phyloP scores from a whole-genome alignment of 2,113 vertebrate species.

The Gorsachius goisagi region DNA sequence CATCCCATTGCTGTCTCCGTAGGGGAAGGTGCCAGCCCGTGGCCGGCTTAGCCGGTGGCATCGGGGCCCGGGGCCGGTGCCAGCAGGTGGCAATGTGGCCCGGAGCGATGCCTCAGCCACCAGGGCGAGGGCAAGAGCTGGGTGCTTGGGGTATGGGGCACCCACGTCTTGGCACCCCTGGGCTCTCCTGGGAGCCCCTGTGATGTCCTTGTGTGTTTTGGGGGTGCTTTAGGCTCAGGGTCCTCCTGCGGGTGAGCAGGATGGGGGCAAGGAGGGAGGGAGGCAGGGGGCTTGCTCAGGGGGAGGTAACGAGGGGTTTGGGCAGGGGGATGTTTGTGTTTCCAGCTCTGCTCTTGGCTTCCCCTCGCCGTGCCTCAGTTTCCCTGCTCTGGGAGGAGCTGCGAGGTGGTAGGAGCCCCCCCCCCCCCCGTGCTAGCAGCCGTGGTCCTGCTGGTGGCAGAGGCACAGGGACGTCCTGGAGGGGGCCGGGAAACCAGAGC shows the following conservation, averaged over 20 bases:
- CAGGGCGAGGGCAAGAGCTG: neutral
- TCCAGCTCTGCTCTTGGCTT: neutral
- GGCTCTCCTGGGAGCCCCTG: rapidly evolving
- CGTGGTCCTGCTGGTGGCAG: neutral
- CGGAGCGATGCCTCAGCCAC: neutral
- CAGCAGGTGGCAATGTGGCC: constrained; percentile 45
- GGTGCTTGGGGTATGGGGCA: rapidly evolving
- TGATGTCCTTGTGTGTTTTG: neutral
- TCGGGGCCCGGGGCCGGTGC: neutral
- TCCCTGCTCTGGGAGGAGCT: neutral
- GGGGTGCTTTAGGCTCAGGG: neutral
- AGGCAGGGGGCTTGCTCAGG: neutral
- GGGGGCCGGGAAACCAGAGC: neutral
- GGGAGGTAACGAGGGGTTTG: rapidly evolving
- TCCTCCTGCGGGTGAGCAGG: neutral
- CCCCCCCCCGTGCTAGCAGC: rapidly evolving
- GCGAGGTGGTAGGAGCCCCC: too few species aligned
- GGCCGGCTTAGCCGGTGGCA: too few species aligned
- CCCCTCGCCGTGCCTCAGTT: neutral
- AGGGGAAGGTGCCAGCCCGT: neutral
- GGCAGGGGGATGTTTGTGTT: neutral
- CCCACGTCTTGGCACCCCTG: neutral
- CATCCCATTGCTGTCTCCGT: neutral
- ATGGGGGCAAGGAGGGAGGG: neutral
- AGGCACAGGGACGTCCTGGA: rapidly evolving